Conservation (phyloP, 2,888 invertebrate genomes). For the Yponomeuta cagnagella region DNA sequence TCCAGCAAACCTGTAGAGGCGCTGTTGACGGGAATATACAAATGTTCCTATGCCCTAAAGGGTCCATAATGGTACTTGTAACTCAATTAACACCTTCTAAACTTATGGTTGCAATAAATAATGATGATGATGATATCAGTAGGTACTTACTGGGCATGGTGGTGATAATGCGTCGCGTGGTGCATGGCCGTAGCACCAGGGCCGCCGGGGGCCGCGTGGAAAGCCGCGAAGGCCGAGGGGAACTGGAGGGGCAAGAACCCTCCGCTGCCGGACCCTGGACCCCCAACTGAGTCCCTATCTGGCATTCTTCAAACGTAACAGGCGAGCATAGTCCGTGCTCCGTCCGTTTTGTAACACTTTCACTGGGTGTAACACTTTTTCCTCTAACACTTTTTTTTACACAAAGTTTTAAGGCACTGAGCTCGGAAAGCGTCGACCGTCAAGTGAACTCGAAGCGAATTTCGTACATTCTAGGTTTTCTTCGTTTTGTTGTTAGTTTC, state of each 20-base stretch:
- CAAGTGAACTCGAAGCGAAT: constrained; percentile 62
- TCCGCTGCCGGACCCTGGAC: constrained; percentile 72
- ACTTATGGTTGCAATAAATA: too few relatives aligned
- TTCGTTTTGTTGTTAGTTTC: constrained; percentile 12
- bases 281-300: constrained; percentile 73
- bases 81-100: too few relatives aligned
- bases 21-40: too few relatives aligned
- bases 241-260: constrained; percentile 76
- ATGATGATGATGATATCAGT: background rate
- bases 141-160: constrained; percentile 67
- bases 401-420: constrained; percentile 10
- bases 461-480: constrained; percentile 31
- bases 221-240: constrained; percentile 76
- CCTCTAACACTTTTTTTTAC: constrained; percentile 9
- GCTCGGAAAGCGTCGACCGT: constrained; percentile 26
- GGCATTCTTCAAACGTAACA: constrained; percentile 55
- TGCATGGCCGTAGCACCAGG: constrained; percentile 75
- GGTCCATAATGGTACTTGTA: too few relatives aligned
- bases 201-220: constrained; percentile 78
- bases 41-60: too few relatives aligned
- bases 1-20: too few relatives aligned
- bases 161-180: constrained; percentile 72
- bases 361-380: constrained; percentile 39
- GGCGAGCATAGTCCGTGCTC: background rate
- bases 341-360: constrained; percentile 30